A percentile compares a stretch with the other conserved stretches of the same genome.
Evolutionary conservation across 2,113 vertebrate genomes (phyloP).

Genomic region (Microcebus murinus): DNA sequence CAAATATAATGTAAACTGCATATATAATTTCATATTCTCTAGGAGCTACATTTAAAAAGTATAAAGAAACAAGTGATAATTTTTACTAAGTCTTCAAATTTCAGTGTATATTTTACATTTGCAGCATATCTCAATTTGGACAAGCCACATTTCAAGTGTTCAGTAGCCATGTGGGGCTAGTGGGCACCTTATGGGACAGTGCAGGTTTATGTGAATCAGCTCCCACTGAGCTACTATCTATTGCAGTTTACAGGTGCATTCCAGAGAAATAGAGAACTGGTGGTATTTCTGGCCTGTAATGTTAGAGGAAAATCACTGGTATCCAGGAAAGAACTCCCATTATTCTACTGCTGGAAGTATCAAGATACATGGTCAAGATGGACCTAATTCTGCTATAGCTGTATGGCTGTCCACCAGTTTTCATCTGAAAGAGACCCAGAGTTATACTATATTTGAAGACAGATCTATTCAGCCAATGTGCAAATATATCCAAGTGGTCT

Average conservation of each 20-base stretch:
- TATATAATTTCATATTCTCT: neutral
- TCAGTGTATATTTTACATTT: neutral
- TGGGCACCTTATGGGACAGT: neutral
- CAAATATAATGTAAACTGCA: neutral
- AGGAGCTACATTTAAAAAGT: neutral
- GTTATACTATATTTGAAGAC: neutral
- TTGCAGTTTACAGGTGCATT: neutral
- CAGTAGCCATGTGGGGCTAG: neutral
- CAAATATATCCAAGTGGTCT: neutral
- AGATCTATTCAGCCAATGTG: neutral
- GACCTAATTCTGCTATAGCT: neutral
- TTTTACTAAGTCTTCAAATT: neutral
- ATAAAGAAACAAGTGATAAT: neutral
- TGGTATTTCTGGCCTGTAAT: neutral
- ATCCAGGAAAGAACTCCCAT: neutral
- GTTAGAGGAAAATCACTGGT: neutral
- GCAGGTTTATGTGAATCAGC: neutral
- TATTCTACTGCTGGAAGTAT: neutral
- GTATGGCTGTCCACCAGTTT: neutral
- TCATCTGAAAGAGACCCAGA: constrained; percentile 3
- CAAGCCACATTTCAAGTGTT: neutral
- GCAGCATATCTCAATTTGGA: neutral
- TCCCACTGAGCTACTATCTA: neutral
- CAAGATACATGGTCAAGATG: neutral
- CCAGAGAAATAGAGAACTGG: neutral